These are phyloP conservation scores for Scaptomyza polygonia DNA, from an alignment of 2,888 invertebrate genomes.

Conservation along the genomic window DNA sequence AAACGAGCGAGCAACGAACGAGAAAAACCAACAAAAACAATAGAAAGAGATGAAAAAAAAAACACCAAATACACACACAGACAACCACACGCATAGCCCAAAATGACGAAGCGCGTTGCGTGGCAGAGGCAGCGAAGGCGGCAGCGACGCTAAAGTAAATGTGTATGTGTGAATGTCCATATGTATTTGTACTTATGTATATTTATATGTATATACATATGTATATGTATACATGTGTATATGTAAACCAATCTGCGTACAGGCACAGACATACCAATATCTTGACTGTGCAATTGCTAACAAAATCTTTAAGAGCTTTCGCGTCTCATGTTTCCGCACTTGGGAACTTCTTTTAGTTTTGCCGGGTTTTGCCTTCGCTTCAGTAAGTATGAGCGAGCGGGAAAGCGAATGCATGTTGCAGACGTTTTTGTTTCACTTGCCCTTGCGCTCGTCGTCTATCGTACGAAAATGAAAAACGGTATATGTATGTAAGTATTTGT, in stretches of 20 bases:
- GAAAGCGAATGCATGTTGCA: too few relatives aligned
- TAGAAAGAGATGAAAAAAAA: conserved; percentile 30
- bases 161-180: conserved; percentile 15
- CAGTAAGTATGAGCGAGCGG: too few relatives aligned
- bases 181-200: conserved; percentile 28
- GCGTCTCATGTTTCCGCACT: too few relatives aligned
- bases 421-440: too few relatives aligned
- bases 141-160: conserved; percentile 44
- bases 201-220: conserved; percentile 24
- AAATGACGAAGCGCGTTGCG: conserved; percentile 60
- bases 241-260: conserved; percentile 57
- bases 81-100: conserved; percentile 58
- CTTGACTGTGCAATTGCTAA: too few relatives aligned
- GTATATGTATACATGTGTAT: conserved; percentile 32
- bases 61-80: conserved; percentile 49
- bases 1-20: conserved; percentile 70
- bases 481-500: too few relatives aligned
- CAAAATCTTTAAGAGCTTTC: too few relatives aligned
- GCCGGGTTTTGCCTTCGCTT: too few relatives aligned
- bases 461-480: too few relatives aligned
- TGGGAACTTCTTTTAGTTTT: too few relatives aligned
- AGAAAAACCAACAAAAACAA: conserved; percentile 35
- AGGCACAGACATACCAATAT: conserved; percentile 12
- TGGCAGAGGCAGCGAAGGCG: conserved; percentile 38
- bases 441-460: too few relatives aligned